Percentiles rank a stretch among this genome's conserved stretches.
These are phyloP conservation scores for Ophion ellenae DNA, from an alignment of 2,888 invertebrate species.

Conservation along the genomic window DNA sequence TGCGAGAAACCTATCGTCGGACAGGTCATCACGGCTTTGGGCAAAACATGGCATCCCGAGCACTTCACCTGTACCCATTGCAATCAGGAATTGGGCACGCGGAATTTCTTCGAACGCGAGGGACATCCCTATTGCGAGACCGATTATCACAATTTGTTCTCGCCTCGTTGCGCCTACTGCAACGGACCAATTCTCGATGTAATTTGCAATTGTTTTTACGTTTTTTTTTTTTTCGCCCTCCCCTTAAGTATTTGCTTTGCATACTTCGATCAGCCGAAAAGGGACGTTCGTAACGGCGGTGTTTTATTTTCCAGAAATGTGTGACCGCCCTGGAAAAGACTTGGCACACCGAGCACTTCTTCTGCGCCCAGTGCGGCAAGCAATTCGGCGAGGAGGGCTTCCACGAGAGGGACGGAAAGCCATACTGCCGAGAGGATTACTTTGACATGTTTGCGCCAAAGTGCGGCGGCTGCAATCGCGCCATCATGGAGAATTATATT, in stretches of 20 bases:
- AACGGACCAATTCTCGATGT: conserved; percentile 99
- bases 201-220: conserved; percentile 82
- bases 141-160: conserved; percentile 99
- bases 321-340: conserved; percentile 98
- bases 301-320: conserved; percentile 92
- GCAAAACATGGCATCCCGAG: conserved; percentile 99
- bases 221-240: not conserved
- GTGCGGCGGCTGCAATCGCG: conserved; percentile 97
- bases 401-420: conserved; percentile 97
- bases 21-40: conserved; percentile 96
- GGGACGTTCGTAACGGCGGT: not conserved
- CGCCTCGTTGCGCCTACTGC: conserved; percentile 99
- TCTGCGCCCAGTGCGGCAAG: conserved; percentile 98
- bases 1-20: conserved; percentile 99
- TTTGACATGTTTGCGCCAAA: conserved; percentile 99
- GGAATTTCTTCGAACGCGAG: conserved; percentile 99
- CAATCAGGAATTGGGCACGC: conserved; percentile 97
- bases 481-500: conserved; percentile 99
- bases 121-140: conserved; percentile 98
- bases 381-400: conserved; percentile 99
- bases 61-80: conserved; percentile 99
- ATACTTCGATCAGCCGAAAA: no score
- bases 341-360: conserved; percentile 99
- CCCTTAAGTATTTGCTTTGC: no score
- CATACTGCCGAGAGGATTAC: conserved; percentile 98